Percentiles rank a stretch among this genome's conserved stretches.
Evolutionary conservation across 2,113 vertebrate genomes (phyloP).

Genomic region (Corydoras maculifer): DNA sequence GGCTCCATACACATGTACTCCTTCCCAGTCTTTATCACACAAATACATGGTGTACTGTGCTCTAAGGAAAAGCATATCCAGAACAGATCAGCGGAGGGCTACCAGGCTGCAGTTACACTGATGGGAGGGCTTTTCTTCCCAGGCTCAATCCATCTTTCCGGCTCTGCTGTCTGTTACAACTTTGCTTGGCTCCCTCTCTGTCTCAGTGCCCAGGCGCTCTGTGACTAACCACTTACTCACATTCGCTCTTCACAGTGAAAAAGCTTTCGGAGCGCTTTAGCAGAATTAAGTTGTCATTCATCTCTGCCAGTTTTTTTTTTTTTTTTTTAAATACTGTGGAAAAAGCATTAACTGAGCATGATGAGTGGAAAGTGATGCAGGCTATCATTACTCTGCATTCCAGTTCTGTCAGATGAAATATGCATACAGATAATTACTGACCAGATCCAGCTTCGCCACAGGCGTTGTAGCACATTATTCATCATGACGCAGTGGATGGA

Average conservation of each 20-base stretch:
- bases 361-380: slow-evolving; percentile 9
- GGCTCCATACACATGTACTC: neutral
- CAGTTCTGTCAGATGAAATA: slow-evolving; percentile 8
- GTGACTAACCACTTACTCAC: slow-evolving; percentile 26
- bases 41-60: neutral
- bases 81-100: slow-evolving; percentile 19
- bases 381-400: slow-evolving; percentile 23
- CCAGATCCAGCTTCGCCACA: slow-evolving; percentile 14
- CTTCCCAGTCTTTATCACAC: neutral
- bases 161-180: slow-evolving; percentile 21
- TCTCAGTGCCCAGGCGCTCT: neutral
- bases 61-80: neutral
- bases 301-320: neutral
- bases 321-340: slow-evolving; percentile 17
- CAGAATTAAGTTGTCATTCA: slow-evolving; percentile 33
- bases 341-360: slow-evolving; percentile 16
- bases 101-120: slow-evolving; percentile 15
- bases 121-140: slow-evolving; percentile 21
- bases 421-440: slow-evolving; percentile 31
- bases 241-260: slow-evolving; percentile 3
- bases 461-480: slow-evolving; percentile 7
- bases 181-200: slow-evolving; percentile 4
- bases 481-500: slow-evolving; percentile 5
- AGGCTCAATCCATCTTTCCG: slow-evolving; percentile 28
- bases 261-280: slow-evolving; percentile 20